Evolutionary conservation across 2,797 vertebrate genomes (phyloP).

Genomic region (Anabas testudineus): DNA sequence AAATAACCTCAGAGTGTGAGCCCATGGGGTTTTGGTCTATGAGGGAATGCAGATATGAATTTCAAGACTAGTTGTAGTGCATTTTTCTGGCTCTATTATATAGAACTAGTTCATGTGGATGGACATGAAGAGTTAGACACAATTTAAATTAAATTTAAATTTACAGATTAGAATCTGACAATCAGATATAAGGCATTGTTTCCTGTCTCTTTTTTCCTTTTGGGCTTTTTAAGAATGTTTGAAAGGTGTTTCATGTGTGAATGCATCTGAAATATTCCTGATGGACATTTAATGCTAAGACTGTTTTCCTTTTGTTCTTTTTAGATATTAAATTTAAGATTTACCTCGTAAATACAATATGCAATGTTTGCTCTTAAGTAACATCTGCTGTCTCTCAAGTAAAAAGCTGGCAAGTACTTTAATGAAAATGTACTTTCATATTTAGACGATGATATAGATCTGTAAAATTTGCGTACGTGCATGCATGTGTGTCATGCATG

Average conservation of each 20-base stretch:
- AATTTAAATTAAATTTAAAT: too few relatives aligned
- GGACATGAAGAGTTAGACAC: background rate
- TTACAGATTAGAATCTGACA: background rate
- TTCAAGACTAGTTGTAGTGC: background rate
- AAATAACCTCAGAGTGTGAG: constrained; percentile 49
- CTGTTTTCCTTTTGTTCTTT: too few relatives aligned
- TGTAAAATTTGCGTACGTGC: constrained; percentile 20
- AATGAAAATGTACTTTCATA: background rate
- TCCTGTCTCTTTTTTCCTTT: background rate
- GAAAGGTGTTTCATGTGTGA: background rate
- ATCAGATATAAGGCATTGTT: background rate
- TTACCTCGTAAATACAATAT: too few relatives aligned
- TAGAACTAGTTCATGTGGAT: background rate
- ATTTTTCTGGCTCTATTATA: constrained; percentile 1
- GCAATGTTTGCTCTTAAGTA: too few relatives aligned
- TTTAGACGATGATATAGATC: background rate
- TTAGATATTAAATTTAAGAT: too few relatives aligned
- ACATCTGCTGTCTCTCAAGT: background rate
- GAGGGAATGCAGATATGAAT: constrained; percentile 36
- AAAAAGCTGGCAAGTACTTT: background rate
- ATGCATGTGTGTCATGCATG: constrained; percentile 14
- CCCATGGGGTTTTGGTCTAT: constrained; percentile 26
- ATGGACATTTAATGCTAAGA: background rate
- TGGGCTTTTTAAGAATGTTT: background rate
- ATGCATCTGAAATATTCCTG: background rate